Evolutionary conservation across 2,113 vertebrate species (phyloP).

Genomic region (Chrysemys picta): DNA sequence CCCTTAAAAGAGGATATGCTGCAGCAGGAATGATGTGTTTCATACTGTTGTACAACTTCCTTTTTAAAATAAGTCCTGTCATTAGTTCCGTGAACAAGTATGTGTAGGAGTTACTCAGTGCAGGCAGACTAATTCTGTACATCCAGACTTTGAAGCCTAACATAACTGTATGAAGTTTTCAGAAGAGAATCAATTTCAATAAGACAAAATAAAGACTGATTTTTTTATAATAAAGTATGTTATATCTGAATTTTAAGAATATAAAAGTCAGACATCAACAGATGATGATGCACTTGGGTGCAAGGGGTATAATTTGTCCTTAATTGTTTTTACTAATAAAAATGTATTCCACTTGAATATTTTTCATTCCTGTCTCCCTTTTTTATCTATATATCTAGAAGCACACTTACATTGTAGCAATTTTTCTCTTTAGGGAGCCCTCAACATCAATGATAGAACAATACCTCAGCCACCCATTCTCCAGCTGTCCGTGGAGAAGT

Average conservation of each 20-base stretch:
- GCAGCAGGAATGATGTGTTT: neutral
- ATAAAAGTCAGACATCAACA: neutral
- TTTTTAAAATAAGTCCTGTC: neutral
- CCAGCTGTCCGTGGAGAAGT: slow-evolving; percentile 94
- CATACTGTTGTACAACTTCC: neutral
- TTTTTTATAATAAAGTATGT: neutral
- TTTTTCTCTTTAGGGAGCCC: slow-evolving; percentile 83
- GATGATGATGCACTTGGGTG: neutral
- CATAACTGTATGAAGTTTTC: neutral
- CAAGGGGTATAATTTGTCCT: neutral
- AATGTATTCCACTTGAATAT: neutral
- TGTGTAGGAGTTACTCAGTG: neutral
- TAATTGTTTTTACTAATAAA: neutral
- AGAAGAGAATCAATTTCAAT: neutral
- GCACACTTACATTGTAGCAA: neutral
- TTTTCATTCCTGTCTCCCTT: neutral
- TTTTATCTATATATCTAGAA: neutral
- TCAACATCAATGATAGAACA: slow-evolving; percentile 90
- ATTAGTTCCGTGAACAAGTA: neutral
- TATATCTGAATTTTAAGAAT: neutral
- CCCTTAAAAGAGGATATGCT: neutral
- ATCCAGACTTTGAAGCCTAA: neutral
- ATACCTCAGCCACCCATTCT: slow-evolving; percentile 92
- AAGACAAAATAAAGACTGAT: neutral
- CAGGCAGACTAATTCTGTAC: neutral